Conservation (phyloP, 2,888 invertebrate genomes). For the Branchipolynoe longqiensis region DNA sequence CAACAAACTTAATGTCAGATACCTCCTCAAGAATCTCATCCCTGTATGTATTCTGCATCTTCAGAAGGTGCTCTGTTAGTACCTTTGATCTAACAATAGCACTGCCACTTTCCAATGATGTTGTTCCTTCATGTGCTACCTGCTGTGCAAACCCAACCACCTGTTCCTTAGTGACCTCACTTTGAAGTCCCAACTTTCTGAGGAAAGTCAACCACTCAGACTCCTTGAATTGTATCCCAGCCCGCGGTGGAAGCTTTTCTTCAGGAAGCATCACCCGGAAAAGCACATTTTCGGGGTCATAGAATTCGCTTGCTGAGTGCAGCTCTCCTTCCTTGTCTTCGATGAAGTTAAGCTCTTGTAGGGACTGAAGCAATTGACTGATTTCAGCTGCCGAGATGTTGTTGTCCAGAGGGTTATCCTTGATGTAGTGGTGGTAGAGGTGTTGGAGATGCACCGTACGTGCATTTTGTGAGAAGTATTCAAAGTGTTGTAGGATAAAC, state of each 20-base stretch:
- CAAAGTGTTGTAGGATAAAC: conserved; percentile 70
- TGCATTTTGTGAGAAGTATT: conserved; percentile 66
- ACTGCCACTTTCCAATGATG: conserved; percentile 41
- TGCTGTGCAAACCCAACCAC: conserved; percentile 63
- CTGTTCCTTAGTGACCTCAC: conserved; percentile 64
- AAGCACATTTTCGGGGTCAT: conserved; percentile 68
- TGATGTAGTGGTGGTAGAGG: conserved; percentile 64
- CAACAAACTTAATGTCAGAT: conserved; percentile 63
- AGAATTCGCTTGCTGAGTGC: conserved; percentile 68
- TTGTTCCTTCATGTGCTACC: conserved; percentile 62
- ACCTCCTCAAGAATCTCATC: conserved; percentile 61
- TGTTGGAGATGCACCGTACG: conserved; percentile 66
- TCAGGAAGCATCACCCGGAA: conserved; percentile 69
- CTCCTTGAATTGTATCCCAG: conserved; percentile 60
- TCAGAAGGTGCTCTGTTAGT: conserved; percentile 63
- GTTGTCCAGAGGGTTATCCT: conserved; percentile 28
- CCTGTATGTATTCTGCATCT: conserved; percentile 47
- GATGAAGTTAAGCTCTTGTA: conserved; percentile 66
- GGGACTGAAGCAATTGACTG: conserved; percentile 60
- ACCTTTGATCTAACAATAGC: conserved; percentile 64
- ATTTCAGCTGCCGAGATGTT: conserved; percentile 60
- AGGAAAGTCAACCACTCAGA: conserved; percentile 66
- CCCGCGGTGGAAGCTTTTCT: conserved; percentile 67
- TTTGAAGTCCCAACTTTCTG: conserved; percentile 62
- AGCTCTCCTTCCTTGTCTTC: conserved; percentile 65